Evolutionary conservation across 2,888 invertebrate species (phyloP).

Genomic region (Arge pagana): DNA sequence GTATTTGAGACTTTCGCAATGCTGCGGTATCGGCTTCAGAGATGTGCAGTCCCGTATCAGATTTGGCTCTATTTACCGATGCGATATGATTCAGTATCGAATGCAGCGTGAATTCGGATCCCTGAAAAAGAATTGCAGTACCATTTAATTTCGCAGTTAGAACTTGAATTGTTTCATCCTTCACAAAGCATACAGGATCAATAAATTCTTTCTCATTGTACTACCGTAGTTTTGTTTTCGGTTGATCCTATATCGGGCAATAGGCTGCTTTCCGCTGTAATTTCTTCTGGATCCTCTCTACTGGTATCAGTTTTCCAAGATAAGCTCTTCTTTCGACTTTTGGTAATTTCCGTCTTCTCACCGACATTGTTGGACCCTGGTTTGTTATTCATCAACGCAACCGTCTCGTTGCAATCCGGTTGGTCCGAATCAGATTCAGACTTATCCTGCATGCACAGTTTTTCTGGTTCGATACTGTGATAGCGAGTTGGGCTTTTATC

Average conservation of each 20-base stretch:
- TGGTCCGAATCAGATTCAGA: slow-evolving; percentile 55
- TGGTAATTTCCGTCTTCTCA: slow-evolving; percentile 40
- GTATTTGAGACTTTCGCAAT: slow-evolving; percentile 56
- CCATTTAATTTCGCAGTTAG: slow-evolving; percentile 19
- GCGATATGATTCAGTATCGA: slow-evolving; percentile 63
- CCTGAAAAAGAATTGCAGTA: slow-evolving; percentile 38
- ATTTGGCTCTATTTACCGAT: slow-evolving; percentile 60
- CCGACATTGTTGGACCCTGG: slow-evolving; percentile 22
- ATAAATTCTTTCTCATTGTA: slow-evolving; percentile 14
- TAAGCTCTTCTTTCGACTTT: slow-evolving; percentile 54
- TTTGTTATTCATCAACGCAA: slow-evolving; percentile 46
- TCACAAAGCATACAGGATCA: not conserved
- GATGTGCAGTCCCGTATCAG: slow-evolving; percentile 50
- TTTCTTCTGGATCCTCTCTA: slow-evolving; percentile 49
- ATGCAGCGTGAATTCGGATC: slow-evolving; percentile 58
- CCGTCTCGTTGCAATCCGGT: slow-evolving; percentile 51
- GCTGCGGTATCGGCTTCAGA: slow-evolving; percentile 49
- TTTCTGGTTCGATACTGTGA: slow-evolving; percentile 38
- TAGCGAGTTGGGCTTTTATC: slow-evolving; percentile 48
- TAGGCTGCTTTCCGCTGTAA: slow-evolving; percentile 55
- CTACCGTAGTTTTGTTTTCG: slow-evolving; percentile 41
- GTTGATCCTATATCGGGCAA: slow-evolving; percentile 41
- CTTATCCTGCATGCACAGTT: slow-evolving; percentile 44
- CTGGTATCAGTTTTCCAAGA: slow-evolving; percentile 55
- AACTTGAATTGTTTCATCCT: slow-evolving; percentile 2